phyloP scores from a whole-genome alignment of 1,140 invertebrate species.

The Babylonia areolata region DNA sequence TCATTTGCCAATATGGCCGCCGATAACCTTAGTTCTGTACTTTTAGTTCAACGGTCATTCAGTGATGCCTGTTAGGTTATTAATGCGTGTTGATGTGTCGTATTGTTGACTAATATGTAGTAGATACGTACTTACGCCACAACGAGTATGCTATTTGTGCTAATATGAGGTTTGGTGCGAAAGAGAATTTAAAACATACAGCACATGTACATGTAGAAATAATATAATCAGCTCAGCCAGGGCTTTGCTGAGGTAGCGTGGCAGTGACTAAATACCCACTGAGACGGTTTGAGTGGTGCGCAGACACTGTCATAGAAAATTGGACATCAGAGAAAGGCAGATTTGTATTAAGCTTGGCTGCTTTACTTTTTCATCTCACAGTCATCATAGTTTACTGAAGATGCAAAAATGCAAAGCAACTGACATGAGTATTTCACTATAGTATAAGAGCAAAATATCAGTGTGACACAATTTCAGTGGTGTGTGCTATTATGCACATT shows the following conservation, averaged over 20 bases:
- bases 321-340: not conserved
- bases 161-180: slow-evolving; percentile 9
- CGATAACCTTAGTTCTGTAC: slow-evolving; percentile 19
- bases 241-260: not conserved
- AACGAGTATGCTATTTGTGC: not conserved
- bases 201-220: not conserved
- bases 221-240: slow-evolving; percentile 13
- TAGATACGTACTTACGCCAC: not conserved
- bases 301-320: not conserved
- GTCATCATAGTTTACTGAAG: too few species aligned
- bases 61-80: not conserved
- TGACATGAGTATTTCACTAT: too few species aligned
- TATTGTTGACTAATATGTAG: not conserved
- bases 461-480: too few species aligned
- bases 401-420: too few species aligned
- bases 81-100: not conserved
- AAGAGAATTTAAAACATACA: slow-evolving; percentile 5
- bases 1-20: slow-evolving; percentile 29
- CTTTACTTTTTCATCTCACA: too few species aligned
- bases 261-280: not conserved
- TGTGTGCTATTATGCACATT: too few species aligned
- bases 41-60: slow-evolving; percentile 9
- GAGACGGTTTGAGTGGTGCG: not conserved
- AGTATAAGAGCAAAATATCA: too few species aligned
- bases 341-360: too few species aligned